These are phyloP conservation scores for Melanotaenia pygmaea DNA, from an alignment of 2,797 vertebrate genomes.

Conservation along the genomic window DNA sequence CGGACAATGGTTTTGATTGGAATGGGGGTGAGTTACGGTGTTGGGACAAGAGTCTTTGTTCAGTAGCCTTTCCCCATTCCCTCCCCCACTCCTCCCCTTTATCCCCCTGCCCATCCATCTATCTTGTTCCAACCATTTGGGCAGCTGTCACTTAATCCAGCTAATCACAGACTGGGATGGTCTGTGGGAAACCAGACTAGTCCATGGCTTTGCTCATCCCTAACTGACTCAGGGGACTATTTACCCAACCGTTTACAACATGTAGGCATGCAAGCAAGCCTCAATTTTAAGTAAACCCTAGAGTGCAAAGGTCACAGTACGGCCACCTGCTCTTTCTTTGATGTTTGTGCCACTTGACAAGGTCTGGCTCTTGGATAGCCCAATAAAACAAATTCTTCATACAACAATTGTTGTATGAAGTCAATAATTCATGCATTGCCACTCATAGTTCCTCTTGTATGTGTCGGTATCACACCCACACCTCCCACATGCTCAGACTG, in stretches of 20 bases:
- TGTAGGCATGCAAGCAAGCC: conserved; percentile 30
- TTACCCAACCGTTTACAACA: conserved; percentile 59
- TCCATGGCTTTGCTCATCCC: conserved; percentile 63
- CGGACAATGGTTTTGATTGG: conserved; percentile 77
- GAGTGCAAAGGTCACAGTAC: conserved; percentile 25
- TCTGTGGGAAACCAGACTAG: conserved; percentile 84
- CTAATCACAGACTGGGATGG: conserved; percentile 84
- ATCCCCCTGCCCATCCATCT: conserved; percentile 78
- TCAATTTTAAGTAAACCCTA: conserved; percentile 26
- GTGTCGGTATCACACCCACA: conserved; percentile 52
- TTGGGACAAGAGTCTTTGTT: conserved; percentile 85
- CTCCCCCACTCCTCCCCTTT: conserved; percentile 68
- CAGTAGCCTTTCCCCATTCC: conserved; percentile 75
- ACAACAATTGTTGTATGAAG: not conserved
- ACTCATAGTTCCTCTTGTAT: conserved; percentile 38
- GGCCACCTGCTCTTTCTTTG: conserved; percentile 30
- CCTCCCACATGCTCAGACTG: conserved; percentile 66
- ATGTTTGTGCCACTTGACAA: not conserved
- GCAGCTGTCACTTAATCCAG: conserved; percentile 90
- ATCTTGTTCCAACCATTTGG: conserved; percentile 84
- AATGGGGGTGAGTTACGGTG: conserved; percentile 76
- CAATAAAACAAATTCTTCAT: not conserved
- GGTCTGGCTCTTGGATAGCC: not conserved
- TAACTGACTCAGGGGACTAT: conserved; percentile 45
- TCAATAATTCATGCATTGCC: conserved; percentile 37